phyloP scores from a whole-genome alignment of 2,888 invertebrate species.

The Mythimna albipuncta region DNA sequence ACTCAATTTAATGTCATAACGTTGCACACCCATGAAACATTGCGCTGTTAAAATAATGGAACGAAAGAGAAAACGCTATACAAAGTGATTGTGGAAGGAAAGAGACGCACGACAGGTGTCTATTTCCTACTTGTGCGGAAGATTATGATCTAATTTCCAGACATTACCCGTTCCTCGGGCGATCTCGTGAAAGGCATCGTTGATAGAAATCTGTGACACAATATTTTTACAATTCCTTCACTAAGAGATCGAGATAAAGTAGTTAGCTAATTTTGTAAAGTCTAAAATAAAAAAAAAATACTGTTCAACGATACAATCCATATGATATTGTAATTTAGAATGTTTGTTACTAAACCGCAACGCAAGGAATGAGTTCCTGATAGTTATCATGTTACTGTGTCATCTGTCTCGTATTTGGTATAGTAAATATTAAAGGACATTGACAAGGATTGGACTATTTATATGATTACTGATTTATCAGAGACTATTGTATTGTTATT shows the following conservation, averaged over 20 bases:
- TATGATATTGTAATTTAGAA: conserved; percentile 6
- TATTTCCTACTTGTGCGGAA: conserved; percentile 81
- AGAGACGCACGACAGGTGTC: conserved; percentile 63
- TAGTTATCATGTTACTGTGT: background rate
- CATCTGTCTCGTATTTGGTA: background rate
- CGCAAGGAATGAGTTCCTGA: background rate
- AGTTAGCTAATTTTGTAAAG: conserved; percentile 23
- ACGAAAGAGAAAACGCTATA: conserved; percentile 66
- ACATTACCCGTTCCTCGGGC: conserved; percentile 67
- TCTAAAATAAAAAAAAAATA: background rate
- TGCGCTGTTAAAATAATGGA: conserved; percentile 47
- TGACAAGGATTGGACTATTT: no score
- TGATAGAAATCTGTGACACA: conserved; percentile 63
- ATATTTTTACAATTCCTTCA: conserved; percentile 62
- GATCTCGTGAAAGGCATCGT: conserved; percentile 76
- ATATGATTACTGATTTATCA: no score
- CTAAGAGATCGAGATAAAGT: conserved; percentile 33
- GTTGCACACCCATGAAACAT: conserved; percentile 58
- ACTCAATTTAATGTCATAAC: conserved; percentile 49
- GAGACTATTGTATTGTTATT: no score
- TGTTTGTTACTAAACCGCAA: conserved; percentile 1
- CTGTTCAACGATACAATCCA: conserved; percentile 17
- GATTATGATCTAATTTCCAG: conserved; percentile 81
- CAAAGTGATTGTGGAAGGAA: conserved; percentile 61
- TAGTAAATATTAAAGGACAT: no score